phyloP scores from a whole-genome alignment of 2,797 vertebrate genomes.

The Heteromormyrus szaboi region DNA sequence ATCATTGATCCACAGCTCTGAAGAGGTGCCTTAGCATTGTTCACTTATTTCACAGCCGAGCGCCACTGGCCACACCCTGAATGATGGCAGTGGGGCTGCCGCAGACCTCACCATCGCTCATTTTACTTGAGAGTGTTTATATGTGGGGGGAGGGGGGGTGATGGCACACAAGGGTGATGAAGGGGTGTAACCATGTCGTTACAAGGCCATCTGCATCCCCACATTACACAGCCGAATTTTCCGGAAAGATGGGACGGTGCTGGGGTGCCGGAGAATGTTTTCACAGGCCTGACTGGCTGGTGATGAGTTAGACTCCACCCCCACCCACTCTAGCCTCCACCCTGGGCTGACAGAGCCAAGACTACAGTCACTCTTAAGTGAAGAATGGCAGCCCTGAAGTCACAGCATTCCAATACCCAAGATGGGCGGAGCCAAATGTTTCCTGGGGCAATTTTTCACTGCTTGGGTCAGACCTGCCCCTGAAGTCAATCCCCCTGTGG shows the following conservation, averaged over 20 bases:
- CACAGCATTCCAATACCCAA: slow-evolving; percentile 28
- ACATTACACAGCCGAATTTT: background rate
- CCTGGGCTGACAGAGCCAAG: background rate
- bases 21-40: background rate
- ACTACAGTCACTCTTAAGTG: slow-evolving; percentile 41
- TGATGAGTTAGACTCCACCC: background rate
- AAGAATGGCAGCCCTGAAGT: slow-evolving; percentile 51
- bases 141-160: background rate
- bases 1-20: background rate
- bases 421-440: background rate
- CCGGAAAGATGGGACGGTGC: background rate
- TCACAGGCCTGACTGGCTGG: background rate
- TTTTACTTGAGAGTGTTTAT: background rate
- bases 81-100: background rate
- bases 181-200: background rate
- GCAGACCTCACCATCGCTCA: background rate
- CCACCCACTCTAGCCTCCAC: background rate
- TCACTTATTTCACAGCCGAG: background rate
- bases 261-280: background rate
- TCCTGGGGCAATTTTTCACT: slow-evolving; percentile 16
- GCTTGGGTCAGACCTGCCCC: slow-evolving; percentile 4
- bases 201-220: background rate
- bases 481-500: background rate
- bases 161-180: background rate
- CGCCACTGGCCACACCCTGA: background rate